Evolutionary conservation across 2,113 vertebrate genomes (phyloP).

Genomic region (Gobius niger): DNA sequence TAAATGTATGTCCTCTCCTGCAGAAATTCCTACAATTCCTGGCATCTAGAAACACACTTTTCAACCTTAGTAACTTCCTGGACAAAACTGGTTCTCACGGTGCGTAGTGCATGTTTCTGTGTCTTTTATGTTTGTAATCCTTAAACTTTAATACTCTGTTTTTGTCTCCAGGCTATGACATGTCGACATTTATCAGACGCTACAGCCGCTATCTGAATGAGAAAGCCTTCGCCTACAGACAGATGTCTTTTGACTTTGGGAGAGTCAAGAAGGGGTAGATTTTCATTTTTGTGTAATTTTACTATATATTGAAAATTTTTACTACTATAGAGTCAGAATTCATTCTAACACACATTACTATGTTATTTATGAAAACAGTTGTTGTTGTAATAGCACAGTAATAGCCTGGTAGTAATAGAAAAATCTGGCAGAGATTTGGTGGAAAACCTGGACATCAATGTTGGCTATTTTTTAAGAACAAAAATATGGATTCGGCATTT

Average conservation of each 20-base stretch:
- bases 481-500: not conserved
- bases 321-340: no score
- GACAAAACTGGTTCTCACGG: constrained; percentile 98
- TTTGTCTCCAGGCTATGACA: constrained; percentile 86
- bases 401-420: no score
- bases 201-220: constrained; percentile 98
- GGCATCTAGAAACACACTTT: constrained; percentile 96
- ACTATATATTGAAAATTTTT: not conserved
- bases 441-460: no score
- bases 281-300: constrained; percentile 17
- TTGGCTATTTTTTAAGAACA: not conserved
- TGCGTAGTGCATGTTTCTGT: constrained; percentile 62
- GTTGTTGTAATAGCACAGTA: no score
- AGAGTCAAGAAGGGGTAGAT: constrained; percentile 97
- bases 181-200: constrained; percentile 98
- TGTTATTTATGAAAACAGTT: no score
- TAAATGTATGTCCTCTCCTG: constrained; percentile 37
- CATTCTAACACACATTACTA: no score
- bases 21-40: constrained; percentile 97
- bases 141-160: constrained; percentile 1
- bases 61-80: constrained; percentile 99
- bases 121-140: not conserved
- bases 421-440: no score
- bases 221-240: constrained; percentile 97
- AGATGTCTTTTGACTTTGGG: constrained; percentile 97